phyloP scores from a whole-genome alignment of 2,113 vertebrate genomes.

The Proterorhinus semilunaris region DNA sequence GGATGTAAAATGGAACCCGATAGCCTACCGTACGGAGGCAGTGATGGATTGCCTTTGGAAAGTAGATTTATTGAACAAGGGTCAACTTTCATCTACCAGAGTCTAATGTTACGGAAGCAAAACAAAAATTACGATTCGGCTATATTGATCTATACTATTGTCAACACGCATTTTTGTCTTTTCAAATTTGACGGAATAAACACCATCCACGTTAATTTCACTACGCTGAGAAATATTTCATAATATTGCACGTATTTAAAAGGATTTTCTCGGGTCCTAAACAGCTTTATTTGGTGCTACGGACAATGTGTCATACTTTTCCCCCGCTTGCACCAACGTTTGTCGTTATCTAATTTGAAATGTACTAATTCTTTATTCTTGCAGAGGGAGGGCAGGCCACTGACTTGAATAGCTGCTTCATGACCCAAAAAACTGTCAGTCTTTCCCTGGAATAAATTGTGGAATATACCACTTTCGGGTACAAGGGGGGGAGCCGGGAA shows the following conservation, averaged over 20 bases:
- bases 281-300: slow-evolving; percentile 39
- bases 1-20: slow-evolving; percentile 37
- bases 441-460: slow-evolving; percentile 90
- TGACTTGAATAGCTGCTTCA: slow-evolving; percentile 89
- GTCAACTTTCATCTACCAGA: slow-evolving; percentile 44
- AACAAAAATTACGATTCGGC: no score
- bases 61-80: slow-evolving; percentile 49
- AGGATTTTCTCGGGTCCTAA: slow-evolving; percentile 25
- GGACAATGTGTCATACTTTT: slow-evolving; percentile 62
- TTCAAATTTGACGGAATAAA: slow-evolving; percentile 20
- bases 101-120: no score
- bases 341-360: slow-evolving; percentile 86
- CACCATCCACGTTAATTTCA: slow-evolving; percentile 18
- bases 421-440: slow-evolving; percentile 92
- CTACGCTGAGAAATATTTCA: slow-evolving; percentile 21
- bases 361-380: slow-evolving; percentile 87
- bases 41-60: slow-evolving; percentile 31
- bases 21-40: slow-evolving; percentile 2
- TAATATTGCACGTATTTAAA: neutral
- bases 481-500: slow-evolving; percentile 54
- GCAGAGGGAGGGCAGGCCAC: slow-evolving; percentile 79
- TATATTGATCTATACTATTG: no score
- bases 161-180: neutral
- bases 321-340: slow-evolving; percentile 67
- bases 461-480: slow-evolving; percentile 75